Conservation (phyloP, 2,888 invertebrate genomes). For the Trachelus iudaicus region DNA sequence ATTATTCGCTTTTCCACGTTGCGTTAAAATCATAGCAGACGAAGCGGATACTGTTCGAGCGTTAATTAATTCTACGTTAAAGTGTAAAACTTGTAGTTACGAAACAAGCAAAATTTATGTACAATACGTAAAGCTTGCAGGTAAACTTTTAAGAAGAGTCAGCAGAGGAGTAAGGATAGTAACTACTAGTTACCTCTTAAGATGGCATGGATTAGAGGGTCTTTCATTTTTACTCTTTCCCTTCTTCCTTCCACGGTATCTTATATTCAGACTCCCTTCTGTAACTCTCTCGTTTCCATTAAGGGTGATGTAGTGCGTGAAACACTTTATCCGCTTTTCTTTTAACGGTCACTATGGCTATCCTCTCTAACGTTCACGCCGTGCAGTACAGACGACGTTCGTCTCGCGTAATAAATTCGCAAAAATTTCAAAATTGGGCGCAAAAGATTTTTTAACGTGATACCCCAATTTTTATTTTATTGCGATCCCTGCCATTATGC, state of each 20-base stretch:
- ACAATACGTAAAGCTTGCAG: not conserved
- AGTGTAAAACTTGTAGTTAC: not conserved
- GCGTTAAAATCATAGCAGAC: not conserved
- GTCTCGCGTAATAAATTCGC: not conserved
- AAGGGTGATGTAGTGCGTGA: constrained; percentile 41
- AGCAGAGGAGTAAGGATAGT: not conserved
- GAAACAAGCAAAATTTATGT: not conserved
- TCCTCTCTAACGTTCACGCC: not conserved
- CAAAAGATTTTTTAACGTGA: not conserved
- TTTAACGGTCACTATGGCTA: not conserved
- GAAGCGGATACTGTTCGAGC: not conserved
- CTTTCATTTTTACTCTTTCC: constrained; percentile 7
- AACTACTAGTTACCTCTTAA: not conserved
- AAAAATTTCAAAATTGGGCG: not conserved
- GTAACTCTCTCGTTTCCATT: constrained; percentile 39
- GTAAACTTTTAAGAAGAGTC: not conserved
- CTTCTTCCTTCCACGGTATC: constrained; percentile 1
- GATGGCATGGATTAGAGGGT: not conserved
- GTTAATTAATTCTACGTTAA: not conserved
- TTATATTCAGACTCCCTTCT: constrained; percentile 13
- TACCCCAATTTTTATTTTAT: not conserved
- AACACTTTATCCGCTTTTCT: constrained; percentile 32
- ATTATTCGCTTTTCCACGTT: not conserved
- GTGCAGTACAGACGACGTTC: not conserved
- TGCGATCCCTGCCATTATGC: not conserved